These are phyloP conservation scores for Plebejus argus DNA, from an alignment of 2,888 invertebrate genomes.

Conservation along the genomic window DNA sequence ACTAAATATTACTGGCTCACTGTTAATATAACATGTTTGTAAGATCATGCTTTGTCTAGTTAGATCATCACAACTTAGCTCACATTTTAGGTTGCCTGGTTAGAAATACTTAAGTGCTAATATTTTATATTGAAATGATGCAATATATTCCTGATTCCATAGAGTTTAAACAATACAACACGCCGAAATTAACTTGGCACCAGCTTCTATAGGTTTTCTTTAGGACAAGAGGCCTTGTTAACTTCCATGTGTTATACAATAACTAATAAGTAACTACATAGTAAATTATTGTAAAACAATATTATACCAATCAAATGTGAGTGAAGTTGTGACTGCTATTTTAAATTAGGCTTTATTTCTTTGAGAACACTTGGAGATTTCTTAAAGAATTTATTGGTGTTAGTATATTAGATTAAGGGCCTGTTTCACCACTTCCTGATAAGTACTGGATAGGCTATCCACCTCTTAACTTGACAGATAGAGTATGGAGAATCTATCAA, in stretches of 20 bases:
- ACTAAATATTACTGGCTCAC: slow-evolving; percentile 25
- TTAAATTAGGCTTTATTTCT: slow-evolving; percentile 9
- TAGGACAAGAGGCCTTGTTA: not conserved
- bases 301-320: not conserved
- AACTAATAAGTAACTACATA: not conserved
- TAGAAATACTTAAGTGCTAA: not conserved
- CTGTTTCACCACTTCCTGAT: too few species aligned
- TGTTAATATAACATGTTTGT: slow-evolving; percentile 18
- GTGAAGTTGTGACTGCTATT: not conserved
- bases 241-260: not conserved
- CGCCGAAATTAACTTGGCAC: not conserved
- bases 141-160: not conserved
- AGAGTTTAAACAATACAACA: not conserved
- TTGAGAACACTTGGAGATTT: slow-evolving; percentile 1
- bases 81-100: not conserved
- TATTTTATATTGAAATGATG: slow-evolving; percentile 15
- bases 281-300: not conserved
- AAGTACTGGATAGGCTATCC: too few species aligned
- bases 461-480: too few species aligned
- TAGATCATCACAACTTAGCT: not conserved
- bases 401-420: slow-evolving; percentile 15
- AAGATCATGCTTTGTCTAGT: slow-evolving; percentile 20
- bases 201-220: too few species aligned
- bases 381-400: slow-evolving; percentile 30
- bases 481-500: too few species aligned